Evolutionary conservation across 37 sponge, comb jelly and placozoan genomes (phyloP).

Genomic region (Ephydatia muelleri): DNA sequence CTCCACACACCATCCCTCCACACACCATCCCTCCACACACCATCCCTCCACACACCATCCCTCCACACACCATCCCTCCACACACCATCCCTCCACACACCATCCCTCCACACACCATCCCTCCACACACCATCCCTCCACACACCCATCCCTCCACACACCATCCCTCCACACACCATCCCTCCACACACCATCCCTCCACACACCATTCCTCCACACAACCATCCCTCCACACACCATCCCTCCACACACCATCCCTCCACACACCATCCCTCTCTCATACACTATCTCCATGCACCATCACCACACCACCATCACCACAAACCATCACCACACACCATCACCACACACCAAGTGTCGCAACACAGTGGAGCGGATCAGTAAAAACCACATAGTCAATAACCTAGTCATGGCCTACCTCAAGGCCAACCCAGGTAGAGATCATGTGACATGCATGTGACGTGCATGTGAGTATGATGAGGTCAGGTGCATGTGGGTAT

Average conservation of each 20-base stretch:
- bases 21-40: neutral
- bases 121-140: too few relatives aligned
- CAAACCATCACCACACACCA: too few relatives aligned
- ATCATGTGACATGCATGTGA: neutral
- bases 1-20: neutral
- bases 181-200: too few relatives aligned
- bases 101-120: too few relatives aligned
- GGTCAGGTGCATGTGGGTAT: slow-evolving; percentile 6
- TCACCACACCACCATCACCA: neutral
- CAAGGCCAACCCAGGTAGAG: slow-evolving; percentile 72
- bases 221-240: too few relatives aligned
- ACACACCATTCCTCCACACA: too few relatives aligned
- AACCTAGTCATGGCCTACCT: slow-evolving; percentile 86
- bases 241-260: too few relatives aligned
- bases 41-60: too few relatives aligned
- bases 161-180: too few relatives aligned
- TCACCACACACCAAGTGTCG: slow-evolving; percentile 75
- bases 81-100: too few relatives aligned
- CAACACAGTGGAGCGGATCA: slow-evolving; percentile 63
- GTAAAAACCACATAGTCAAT: slow-evolving; percentile 89
- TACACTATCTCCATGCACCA: neutral
- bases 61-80: neutral
- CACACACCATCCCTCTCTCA: too few relatives aligned
- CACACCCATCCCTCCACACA: too few relatives aligned
- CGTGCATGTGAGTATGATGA: neutral